These are phyloP conservation scores for Rhynchophorus ferrugineus DNA, from an alignment of 1,140 invertebrate species.

Conservation along the genomic window DNA sequence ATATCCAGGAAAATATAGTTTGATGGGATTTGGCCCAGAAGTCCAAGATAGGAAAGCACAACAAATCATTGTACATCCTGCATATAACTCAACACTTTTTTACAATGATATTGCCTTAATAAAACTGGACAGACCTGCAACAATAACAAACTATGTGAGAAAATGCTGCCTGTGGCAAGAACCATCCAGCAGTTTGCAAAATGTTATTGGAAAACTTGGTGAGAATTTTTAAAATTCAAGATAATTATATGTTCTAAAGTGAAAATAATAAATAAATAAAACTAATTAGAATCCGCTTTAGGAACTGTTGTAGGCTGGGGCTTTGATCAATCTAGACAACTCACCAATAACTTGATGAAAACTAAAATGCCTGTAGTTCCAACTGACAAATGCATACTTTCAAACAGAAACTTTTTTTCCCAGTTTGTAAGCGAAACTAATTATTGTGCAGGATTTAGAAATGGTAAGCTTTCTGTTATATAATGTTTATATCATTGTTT, in stretches of 20 bases:
- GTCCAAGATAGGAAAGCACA: constrained; percentile 40
- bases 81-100: constrained; percentile 48
- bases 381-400: constrained; percentile 34
- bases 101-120: constrained; percentile 52
- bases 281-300: too few species aligned
- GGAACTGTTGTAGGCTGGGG: constrained; percentile 59
- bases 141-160: constrained; percentile 47
- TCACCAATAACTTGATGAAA: constrained; percentile 44
- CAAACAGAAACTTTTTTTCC: constrained; percentile 40
- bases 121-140: constrained; percentile 41
- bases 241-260: background rate
- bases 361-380: constrained; percentile 35
- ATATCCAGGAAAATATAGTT: constrained; percentile 46
- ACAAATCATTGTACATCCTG: constrained; percentile 47
- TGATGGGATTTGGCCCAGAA: constrained; percentile 42
- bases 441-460: constrained; percentile 52
- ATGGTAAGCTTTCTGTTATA: constrained; percentile 27
- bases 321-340: constrained; percentile 46
- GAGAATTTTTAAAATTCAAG: constrained; percentile 27
- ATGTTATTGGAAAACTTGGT: constrained; percentile 44
- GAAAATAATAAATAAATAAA: background rate
- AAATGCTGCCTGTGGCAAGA: constrained; percentile 55
- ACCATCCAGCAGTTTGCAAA: constrained; percentile 38
- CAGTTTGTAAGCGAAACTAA: constrained; percentile 50
- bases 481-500: too few species aligned